Evolutionary conservation across 2,797 vertebrate genomes (phyloP).

Genomic region (Denticeps clupeoides): DNA sequence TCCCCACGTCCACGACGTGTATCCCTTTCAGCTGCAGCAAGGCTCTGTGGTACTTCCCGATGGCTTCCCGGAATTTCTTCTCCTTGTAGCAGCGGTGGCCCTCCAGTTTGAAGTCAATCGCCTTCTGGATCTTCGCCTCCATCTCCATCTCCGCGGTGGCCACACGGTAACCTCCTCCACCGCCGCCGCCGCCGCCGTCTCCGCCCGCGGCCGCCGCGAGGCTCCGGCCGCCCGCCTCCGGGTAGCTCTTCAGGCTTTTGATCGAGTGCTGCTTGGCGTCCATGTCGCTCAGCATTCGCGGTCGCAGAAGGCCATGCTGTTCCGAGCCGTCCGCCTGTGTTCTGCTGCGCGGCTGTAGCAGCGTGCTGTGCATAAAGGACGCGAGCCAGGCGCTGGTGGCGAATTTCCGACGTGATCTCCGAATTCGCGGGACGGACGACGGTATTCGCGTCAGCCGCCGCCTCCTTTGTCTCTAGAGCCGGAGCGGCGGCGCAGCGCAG

Average conservation of each 20-base stretch:
- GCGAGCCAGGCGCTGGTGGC: slow-evolving; percentile 26
- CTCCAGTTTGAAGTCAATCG: slow-evolving; percentile 81
- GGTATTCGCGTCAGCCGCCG: not conserved
- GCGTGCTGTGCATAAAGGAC: slow-evolving; percentile 68
- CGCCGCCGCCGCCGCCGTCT: slow-evolving; percentile 33
- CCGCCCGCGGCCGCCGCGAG: slow-evolving; percentile 49
- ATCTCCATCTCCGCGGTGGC: slow-evolving; percentile 61
- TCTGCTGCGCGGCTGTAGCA: slow-evolving; percentile 48
- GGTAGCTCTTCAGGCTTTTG: slow-evolving; percentile 62
- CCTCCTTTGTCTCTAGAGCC: slow-evolving; percentile 7
- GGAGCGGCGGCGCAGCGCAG: slow-evolving; percentile 8
- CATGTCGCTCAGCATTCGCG: slow-evolving; percentile 56
- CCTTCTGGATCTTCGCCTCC: slow-evolving; percentile 76
- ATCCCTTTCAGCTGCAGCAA: slow-evolving; percentile 81
- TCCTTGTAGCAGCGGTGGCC: slow-evolving; percentile 85
- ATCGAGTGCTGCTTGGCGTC: slow-evolving; percentile 62
- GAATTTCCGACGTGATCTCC: slow-evolving; percentile 6
- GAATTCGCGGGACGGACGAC: no score
- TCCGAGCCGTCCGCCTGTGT: slow-evolving; percentile 51
- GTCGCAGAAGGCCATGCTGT: slow-evolving; percentile 54
- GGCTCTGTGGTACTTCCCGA: slow-evolving; percentile 86
- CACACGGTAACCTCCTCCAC: slow-evolving; percentile 34
- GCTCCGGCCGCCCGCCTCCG: slow-evolving; percentile 66
- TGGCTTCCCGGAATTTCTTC: slow-evolving; percentile 90
- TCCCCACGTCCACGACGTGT: slow-evolving; percentile 57